Percentiles rank a stretch among this genome's conserved stretches.
phyloP scores from a whole-genome alignment of 2,888 invertebrate genomes.

The Gandaritis pyraliata region DNA sequence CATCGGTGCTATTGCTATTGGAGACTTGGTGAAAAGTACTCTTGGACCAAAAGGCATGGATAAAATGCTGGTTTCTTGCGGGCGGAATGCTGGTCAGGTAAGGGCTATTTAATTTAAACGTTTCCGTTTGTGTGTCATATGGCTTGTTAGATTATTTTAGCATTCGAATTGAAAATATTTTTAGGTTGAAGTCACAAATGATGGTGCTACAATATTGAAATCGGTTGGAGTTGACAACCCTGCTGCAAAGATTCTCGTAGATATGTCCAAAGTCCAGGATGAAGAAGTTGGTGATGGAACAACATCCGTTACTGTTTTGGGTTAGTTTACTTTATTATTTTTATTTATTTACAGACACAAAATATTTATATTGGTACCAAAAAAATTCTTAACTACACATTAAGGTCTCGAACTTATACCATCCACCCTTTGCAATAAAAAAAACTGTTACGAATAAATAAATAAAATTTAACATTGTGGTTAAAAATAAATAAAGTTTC shows the following conservation, averaged over 20 bases:
- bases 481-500: too few relatives aligned
- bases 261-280: constrained; percentile 99
- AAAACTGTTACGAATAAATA: too few relatives aligned
- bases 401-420: too few relatives aligned
- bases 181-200: constrained; percentile 97
- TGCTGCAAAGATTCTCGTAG: constrained; percentile 99
- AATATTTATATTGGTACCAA: too few relatives aligned
- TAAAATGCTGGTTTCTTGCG: constrained; percentile 92
- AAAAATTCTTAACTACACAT: too few relatives aligned
- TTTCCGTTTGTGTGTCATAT: neutral
- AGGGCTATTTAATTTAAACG: constrained; percentile 19
- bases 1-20: constrained; percentile 99
- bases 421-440: too few relatives aligned
- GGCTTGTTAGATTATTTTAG: too few relatives aligned
- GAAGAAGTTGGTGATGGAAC: constrained; percentile 99
- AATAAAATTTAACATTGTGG: too few relatives aligned
- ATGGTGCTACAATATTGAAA: constrained; percentile 99
- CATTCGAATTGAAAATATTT: neutral
- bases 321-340: constrained; percentile 61
- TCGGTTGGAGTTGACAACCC: constrained; percentile 99
- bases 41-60: constrained; percentile 99
- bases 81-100: constrained; percentile 89
- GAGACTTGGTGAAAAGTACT: constrained; percentile 98
- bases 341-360: too few relatives aligned
- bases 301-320: constrained; percentile 98